phyloP scores from a whole-genome alignment of 1,140 invertebrate species.

The Halictus rubicundus region DNA sequence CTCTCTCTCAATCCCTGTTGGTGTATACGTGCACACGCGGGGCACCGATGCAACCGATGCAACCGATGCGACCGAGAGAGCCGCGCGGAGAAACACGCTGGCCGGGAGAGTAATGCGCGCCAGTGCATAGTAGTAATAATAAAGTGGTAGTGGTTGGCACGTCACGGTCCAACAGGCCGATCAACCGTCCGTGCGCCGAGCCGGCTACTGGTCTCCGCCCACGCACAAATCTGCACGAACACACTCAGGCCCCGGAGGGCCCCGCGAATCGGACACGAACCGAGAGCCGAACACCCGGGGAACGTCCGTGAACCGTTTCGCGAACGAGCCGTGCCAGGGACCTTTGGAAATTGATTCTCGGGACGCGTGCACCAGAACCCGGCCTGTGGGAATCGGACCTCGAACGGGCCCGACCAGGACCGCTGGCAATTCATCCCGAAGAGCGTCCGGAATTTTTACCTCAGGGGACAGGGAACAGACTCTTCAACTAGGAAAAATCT shows the following conservation, averaged over 20 bases:
- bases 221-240: constrained; percentile 65
- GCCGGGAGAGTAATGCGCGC: constrained; percentile 58
- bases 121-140: constrained; percentile 73
- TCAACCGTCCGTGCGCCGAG: constrained; percentile 72
- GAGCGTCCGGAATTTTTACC: too few species aligned
- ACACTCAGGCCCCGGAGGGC: background rate
- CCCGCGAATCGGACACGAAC: background rate
- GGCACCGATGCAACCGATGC: background rate
- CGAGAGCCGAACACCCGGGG: background rate
- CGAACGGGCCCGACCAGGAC: too few species aligned
- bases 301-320: background rate
- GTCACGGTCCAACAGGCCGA: constrained; percentile 78
- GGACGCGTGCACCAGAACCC: too few species aligned
- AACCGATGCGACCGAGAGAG: background rate
- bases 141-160: constrained; percentile 76
- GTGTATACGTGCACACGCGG: too few species aligned
- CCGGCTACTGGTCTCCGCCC: constrained; percentile 76
- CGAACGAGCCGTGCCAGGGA: background rate
- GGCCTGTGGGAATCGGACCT: too few species aligned
- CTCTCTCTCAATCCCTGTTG: too few species aligned
- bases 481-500: too few species aligned
- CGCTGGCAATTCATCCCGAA: too few species aligned
- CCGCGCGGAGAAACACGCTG: background rate
- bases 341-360: too few species aligned
- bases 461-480: too few species aligned